These are phyloP conservation scores for Aleiodes alternator DNA, from an alignment of 2,888 invertebrate species.

Conservation along the genomic window DNA sequence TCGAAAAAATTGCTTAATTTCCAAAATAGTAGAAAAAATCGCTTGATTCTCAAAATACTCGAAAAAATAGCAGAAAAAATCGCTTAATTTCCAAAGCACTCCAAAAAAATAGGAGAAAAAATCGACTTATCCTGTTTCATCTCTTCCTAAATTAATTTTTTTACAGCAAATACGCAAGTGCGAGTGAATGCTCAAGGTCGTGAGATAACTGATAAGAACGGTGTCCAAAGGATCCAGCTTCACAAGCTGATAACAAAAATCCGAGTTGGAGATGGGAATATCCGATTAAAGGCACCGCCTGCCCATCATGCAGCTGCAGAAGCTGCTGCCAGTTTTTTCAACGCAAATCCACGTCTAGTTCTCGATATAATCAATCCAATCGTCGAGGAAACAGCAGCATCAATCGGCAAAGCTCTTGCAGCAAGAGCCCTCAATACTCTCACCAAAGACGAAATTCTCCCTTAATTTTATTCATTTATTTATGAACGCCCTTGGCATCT, in stretches of 20 bases:
- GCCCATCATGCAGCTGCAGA: slow-evolving; percentile 77
- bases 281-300: slow-evolving; percentile 76
- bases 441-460: slow-evolving; percentile 79
- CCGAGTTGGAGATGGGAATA: slow-evolving; percentile 80
- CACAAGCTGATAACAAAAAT: slow-evolving; percentile 80
- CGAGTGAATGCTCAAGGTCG: slow-evolving; percentile 79
- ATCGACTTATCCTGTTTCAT: too few species aligned
- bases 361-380: slow-evolving; percentile 83
- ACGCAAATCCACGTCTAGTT: slow-evolving; percentile 81
- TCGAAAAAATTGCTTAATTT: too few species aligned
- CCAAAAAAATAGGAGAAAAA: too few species aligned
- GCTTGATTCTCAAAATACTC: too few species aligned
- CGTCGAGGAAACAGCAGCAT: slow-evolving; percentile 81
- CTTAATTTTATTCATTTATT: slow-evolving; percentile 55
- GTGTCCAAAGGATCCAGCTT: slow-evolving; percentile 79
- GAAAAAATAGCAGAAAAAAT: too few species aligned
- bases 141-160: slow-evolving; percentile 46
- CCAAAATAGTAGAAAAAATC: too few species aligned
- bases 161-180: slow-evolving; percentile 79
- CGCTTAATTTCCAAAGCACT: too few species aligned
- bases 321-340: slow-evolving; percentile 83
- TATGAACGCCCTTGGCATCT: too few species aligned
- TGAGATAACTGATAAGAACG: slow-evolving; percentile 77
- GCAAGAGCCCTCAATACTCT: slow-evolving; percentile 80
- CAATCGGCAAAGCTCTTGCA: slow-evolving; percentile 79